Evolutionary conservation across 2,888 invertebrate genomes (phyloP).

Genomic region (Alloplasta piceator): DNA sequence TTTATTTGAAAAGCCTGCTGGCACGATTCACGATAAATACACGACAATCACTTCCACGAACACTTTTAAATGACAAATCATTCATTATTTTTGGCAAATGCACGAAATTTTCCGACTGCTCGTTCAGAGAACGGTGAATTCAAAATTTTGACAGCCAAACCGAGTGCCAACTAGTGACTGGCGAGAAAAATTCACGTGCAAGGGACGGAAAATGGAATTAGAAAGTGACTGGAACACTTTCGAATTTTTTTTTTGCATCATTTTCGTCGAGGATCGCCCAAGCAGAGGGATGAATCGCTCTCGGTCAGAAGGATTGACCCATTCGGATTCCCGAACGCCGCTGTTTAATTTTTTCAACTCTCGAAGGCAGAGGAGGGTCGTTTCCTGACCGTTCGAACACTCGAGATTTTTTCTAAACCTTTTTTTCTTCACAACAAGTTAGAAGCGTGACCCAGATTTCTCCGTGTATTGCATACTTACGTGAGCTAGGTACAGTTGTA

Average conservation of each 20-base stretch:
- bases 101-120: background rate
- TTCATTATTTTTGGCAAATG: background rate
- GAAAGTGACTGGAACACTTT: slow-evolving; percentile 66
- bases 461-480: slow-evolving; percentile 13
- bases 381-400: slow-evolving; percentile 44
- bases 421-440: slow-evolving; percentile 62
- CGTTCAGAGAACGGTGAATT: too few species aligned
- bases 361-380: slow-evolving; percentile 35
- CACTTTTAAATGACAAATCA: background rate
- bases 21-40: too few species aligned
- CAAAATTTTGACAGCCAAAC: slow-evolving; percentile 12
- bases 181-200: slow-evolving; percentile 23
- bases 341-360: slow-evolving; percentile 56
- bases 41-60: background rate
- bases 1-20: too few species aligned
- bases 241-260: slow-evolving; percentile 62
- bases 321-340: slow-evolving; percentile 43
- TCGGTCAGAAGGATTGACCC: slow-evolving; percentile 62
- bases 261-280: slow-evolving; percentile 15
- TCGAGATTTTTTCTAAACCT: slow-evolving; percentile 39
- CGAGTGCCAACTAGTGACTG: slow-evolving; percentile 53
- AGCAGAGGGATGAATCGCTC: slow-evolving; percentile 50
- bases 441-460: slow-evolving; percentile 63
- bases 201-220: slow-evolving; percentile 62
- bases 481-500: slow-evolving; percentile 24